phyloP scores from a whole-genome alignment of 2,888 invertebrate species.

The Callosobruchus maculatus region DNA sequence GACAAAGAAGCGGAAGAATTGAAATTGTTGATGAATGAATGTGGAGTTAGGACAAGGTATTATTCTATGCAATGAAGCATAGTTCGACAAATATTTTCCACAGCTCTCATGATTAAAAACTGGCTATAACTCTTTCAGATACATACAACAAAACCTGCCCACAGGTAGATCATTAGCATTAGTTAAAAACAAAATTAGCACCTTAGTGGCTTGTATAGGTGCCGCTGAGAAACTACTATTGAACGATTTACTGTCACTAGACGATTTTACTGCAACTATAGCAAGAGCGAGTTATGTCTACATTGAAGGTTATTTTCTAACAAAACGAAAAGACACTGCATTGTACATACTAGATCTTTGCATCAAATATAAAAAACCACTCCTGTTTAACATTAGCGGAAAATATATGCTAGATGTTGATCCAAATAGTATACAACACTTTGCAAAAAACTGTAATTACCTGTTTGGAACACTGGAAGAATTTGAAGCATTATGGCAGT shows the following conservation, averaged over 20 bases:
- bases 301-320: conserved; percentile 59
- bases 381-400: conserved; percentile 56
- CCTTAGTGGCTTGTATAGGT: conserved; percentile 55
- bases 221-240: conserved; percentile 51
- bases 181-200: conserved; percentile 47
- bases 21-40: conserved; percentile 41
- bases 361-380: conserved; percentile 39
- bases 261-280: conserved; percentile 28
- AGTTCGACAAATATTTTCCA: no score
- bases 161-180: conserved; percentile 56
- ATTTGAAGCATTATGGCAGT: conserved; percentile 48
- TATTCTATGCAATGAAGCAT: no score
- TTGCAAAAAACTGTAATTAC: conserved; percentile 51
- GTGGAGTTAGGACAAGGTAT: conserved; percentile 48
- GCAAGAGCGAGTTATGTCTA: conserved; percentile 45
- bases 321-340: conserved; percentile 50
- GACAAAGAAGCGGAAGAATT: conserved; percentile 50
- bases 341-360: conserved; percentile 49
- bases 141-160: conserved; percentile 35
- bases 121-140: not conserved
- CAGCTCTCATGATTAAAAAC: not conserved
- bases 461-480: conserved; percentile 58
- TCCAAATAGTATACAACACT: conserved; percentile 44
- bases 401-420: conserved; percentile 52
- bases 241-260: conserved; percentile 33